Evolutionary conservation across 2,797 vertebrate species (phyloP).

Genomic region (Sebastes dallii): DNA sequence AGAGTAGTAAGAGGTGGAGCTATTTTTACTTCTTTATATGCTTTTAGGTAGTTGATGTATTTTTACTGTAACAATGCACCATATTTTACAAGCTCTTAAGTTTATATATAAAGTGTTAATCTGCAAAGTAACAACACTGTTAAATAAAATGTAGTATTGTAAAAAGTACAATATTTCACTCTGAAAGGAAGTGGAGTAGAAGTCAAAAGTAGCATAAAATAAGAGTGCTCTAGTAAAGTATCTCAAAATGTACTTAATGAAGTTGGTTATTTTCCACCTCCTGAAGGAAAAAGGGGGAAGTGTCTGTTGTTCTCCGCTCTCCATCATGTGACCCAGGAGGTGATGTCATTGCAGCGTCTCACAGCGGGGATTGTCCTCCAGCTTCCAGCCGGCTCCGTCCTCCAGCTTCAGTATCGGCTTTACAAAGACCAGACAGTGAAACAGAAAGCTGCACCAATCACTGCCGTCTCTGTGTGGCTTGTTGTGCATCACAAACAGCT

Average conservation of each 20-base stretch:
- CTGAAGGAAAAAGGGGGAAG: background rate
- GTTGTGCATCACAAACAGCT: constrained; percentile 11
- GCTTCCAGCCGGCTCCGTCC: constrained; percentile 1
- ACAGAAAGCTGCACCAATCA: background rate
- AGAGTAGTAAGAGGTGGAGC: no score
- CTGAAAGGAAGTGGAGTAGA: fast-evolving
- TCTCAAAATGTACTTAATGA: no score
- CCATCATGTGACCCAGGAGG: constrained; percentile 53
- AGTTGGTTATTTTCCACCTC: background rate
- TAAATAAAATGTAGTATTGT: fast-evolving
- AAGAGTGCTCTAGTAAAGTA: no score
- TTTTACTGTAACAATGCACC: no score
- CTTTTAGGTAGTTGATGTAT: no score
- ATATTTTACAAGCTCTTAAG: no score
- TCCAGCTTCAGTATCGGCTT: background rate
- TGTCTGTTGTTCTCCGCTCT: background rate
- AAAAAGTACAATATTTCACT: no score
- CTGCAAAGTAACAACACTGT: no score
- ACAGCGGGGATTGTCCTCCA: constrained; percentile 29
- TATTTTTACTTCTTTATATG: no score
- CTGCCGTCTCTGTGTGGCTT: background rate
- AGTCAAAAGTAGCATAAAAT: no score
- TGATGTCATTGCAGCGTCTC: constrained; percentile 65
- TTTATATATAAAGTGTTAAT: no score
- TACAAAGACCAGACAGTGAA: background rate